A percentile compares a stretch with the other conserved stretches of the same genome.
These are phyloP conservation scores for Tachyglossus aculeatus DNA, from an alignment of 2,797 vertebrate species.

Conservation along the genomic window DNA sequence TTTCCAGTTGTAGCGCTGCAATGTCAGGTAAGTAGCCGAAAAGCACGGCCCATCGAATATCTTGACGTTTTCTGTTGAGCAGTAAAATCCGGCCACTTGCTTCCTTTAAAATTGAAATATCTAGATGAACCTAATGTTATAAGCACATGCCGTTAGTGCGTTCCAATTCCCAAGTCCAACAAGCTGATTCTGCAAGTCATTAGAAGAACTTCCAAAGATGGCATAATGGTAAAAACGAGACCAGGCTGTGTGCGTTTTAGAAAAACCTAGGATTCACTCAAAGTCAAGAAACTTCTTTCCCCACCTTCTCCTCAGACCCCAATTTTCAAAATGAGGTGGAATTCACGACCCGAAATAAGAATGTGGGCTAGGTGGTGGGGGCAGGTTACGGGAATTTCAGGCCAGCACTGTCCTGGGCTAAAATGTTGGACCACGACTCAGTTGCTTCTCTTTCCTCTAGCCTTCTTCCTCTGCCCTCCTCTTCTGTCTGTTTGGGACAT, in stretches of 20 bases:
- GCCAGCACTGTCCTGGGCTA: not conserved
- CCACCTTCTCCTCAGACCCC: too few species aligned
- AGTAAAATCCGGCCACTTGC: not conserved
- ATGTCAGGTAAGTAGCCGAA: not conserved
- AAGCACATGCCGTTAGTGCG: too few species aligned
- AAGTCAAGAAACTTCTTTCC: too few species aligned
- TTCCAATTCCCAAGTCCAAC: too few species aligned
- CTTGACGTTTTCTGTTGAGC: not conserved
- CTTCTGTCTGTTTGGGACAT: not conserved
- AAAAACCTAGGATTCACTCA: too few species aligned
- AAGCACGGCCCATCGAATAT: not conserved
- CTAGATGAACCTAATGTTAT: not conserved
- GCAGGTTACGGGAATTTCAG: not conserved
- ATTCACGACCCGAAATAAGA: too few species aligned
- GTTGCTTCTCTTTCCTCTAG: not conserved
- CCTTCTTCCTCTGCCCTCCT: not conserved
- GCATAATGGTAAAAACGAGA: too few species aligned
- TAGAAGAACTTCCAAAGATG: too few species aligned
- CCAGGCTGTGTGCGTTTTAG: too few species aligned
- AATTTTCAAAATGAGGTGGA: too few species aligned
- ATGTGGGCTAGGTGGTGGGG: too few species aligned
- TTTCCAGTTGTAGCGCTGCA: constrained; percentile 56
- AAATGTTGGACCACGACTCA: not conserved
- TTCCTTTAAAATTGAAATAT: constrained; percentile 2
- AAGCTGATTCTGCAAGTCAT: too few species aligned